Percentiles rank a stretch among this genome's conserved stretches.
phyloP scores from a whole-genome alignment of 2,888 invertebrate genomes.

The Frankliniella intonsa region DNA sequence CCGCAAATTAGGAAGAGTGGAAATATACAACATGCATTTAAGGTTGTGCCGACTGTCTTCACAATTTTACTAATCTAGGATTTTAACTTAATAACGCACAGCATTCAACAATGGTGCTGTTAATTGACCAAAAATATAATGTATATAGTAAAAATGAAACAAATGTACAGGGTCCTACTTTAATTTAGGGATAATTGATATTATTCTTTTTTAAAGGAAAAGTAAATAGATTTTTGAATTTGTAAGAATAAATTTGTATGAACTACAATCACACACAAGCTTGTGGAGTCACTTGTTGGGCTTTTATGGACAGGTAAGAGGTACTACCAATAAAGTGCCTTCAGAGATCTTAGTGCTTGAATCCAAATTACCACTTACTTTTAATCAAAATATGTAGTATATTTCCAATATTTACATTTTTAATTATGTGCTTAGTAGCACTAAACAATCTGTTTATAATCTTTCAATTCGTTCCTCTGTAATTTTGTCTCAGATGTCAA shows the following conservation, averaged over 20 bases:
- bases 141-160: conserved; percentile 1
- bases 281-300: too few species aligned
- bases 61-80: neutral
- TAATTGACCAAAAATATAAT: neutral
- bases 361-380: too few species aligned
- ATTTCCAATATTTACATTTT: too few species aligned
- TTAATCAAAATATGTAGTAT: neutral
- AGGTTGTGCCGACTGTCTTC: too few species aligned
- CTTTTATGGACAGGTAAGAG: too few species aligned
- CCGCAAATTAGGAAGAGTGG: neutral
- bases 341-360: too few species aligned
- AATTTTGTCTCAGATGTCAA: too few species aligned
- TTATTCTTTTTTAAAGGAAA: neutral
- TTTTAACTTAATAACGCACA: neutral
- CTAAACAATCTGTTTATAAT: too few species aligned
- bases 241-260: neutral
- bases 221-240: neutral
- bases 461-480: too few species aligned
- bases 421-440: too few species aligned
- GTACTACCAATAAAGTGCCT: too few species aligned
- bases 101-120: neutral
- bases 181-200: neutral
- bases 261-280: too few species aligned
- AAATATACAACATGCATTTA: neutral
- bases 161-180: conserved; percentile 11